A percentile compares a stretch with the other conserved stretches of the same genome.
These are phyloP conservation scores for Cyphomyrus plagiostoma DNA, from an alignment of 2,113 vertebrate genomes.

Conservation along the genomic window DNA sequence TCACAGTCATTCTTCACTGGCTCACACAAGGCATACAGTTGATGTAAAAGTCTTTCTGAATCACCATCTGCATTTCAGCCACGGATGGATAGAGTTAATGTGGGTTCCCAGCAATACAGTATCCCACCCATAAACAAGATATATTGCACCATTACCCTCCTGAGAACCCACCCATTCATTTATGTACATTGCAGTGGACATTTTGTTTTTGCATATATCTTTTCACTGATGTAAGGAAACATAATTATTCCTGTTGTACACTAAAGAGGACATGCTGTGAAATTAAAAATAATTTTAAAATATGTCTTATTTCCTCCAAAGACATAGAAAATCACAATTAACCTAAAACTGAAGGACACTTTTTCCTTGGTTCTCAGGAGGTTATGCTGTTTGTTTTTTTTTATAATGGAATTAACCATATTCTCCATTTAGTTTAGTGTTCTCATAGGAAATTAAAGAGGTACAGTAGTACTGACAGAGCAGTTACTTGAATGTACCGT, in stretches of 20 bases:
- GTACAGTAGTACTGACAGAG: background rate
- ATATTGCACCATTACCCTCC: background rate
- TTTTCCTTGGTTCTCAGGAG: no score
- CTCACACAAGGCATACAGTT: background rate
- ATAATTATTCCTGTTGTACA: no score
- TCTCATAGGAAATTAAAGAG: background rate
- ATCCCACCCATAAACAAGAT: background rate
- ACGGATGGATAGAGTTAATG: background rate
- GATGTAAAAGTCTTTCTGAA: background rate
- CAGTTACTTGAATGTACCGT: background rate
- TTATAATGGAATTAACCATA: background rate
- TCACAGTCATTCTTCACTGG: conserved; percentile 5
- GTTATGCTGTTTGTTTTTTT: background rate
- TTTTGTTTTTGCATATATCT: no score
- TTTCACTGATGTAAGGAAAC: no score
- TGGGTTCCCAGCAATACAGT: background rate
- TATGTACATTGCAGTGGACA: no score
- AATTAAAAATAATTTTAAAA: no score
- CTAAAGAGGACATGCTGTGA: no score
- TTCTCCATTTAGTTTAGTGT: background rate
- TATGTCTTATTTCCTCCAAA: no score
- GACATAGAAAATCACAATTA: no score
- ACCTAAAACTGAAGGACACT: no score
- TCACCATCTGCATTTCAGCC: conserved; percentile 14
- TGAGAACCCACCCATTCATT: no score